phyloP scores from a whole-genome alignment of 2,888 invertebrate species.

The Spodoptera picta region DNA sequence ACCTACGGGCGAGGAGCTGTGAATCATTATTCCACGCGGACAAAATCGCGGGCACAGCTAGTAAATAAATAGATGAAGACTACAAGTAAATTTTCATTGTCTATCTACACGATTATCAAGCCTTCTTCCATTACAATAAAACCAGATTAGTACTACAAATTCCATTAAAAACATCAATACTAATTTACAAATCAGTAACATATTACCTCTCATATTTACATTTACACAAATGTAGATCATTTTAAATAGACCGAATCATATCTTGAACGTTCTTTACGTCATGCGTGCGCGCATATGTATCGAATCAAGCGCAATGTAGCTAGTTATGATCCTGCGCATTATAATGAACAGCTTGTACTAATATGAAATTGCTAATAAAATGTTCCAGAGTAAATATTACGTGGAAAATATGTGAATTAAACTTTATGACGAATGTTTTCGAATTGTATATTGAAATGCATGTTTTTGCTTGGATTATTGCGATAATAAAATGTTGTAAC shows the following conservation, averaged over 20 bases:
- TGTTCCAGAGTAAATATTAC: constrained; percentile 36
- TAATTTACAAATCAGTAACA: background rate
- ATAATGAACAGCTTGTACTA: constrained; percentile 64
- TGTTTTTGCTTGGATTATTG: constrained; percentile 8
- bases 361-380: constrained; percentile 53
- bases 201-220: constrained; percentile 30
- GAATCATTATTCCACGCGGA: too few relatives aligned
- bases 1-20: too few relatives aligned
- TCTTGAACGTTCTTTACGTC: constrained; percentile 29
- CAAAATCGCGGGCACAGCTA: too few relatives aligned
- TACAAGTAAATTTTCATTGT: too few relatives aligned
- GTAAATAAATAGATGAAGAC: too few relatives aligned
- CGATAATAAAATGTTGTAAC: constrained; percentile 9
- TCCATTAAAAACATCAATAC: too few relatives aligned
- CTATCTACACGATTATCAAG: too few relatives aligned
- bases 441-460: background rate
- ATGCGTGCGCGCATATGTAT: constrained; percentile 63
- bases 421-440: constrained; percentile 17
- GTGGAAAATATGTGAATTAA: constrained; percentile 30
- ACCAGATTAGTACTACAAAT: too few relatives aligned
- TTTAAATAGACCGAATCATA: constrained; percentile 54
- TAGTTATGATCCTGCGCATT: constrained; percentile 61
- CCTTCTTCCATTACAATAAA: too few relatives aligned
- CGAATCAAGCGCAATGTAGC: constrained; percentile 64
- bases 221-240: constrained; percentile 38